These are phyloP conservation scores for Rallus limicola DNA, from an alignment of 2,113 vertebrate genomes.

Conservation along the genomic window DNA sequence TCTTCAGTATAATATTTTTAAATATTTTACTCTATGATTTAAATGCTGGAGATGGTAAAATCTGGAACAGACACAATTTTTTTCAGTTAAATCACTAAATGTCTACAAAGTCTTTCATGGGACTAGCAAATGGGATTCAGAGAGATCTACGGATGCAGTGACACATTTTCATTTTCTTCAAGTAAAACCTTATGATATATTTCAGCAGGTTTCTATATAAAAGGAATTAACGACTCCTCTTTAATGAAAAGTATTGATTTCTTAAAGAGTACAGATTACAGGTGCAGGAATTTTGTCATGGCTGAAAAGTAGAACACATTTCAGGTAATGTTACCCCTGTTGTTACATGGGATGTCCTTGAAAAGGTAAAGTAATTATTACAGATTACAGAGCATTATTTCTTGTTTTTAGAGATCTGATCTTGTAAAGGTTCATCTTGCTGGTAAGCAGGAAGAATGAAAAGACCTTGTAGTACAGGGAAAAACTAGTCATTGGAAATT, in stretches of 20 bases:
- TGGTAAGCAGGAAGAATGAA: background rate
- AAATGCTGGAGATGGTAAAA: background rate
- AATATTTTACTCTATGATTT: background rate
- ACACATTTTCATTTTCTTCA: background rate
- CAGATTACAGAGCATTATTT: background rate
- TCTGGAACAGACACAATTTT: background rate
- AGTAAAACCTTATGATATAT: background rate
- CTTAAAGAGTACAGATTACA: background rate
- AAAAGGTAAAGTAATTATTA: background rate
- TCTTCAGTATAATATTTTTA: background rate
- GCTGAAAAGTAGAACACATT: background rate
- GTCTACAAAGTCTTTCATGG: background rate
- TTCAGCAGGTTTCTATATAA: background rate
- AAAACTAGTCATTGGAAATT: background rate
- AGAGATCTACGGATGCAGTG: background rate
- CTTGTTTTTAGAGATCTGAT: background rate
- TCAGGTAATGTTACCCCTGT: background rate
- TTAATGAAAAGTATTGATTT: constrained; percentile 23
- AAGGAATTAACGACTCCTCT: background rate
- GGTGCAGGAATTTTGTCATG: background rate
- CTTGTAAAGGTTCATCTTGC: background rate
- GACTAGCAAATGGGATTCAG: background rate
- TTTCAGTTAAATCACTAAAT: background rate
- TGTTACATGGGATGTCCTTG: background rate
- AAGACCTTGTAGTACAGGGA: background rate